Percentiles rank a stretch among this genome's conserved stretches.
Conservation (phyloP, 2,113 vertebrate species). For the Hemicordylus capensis region DNA sequence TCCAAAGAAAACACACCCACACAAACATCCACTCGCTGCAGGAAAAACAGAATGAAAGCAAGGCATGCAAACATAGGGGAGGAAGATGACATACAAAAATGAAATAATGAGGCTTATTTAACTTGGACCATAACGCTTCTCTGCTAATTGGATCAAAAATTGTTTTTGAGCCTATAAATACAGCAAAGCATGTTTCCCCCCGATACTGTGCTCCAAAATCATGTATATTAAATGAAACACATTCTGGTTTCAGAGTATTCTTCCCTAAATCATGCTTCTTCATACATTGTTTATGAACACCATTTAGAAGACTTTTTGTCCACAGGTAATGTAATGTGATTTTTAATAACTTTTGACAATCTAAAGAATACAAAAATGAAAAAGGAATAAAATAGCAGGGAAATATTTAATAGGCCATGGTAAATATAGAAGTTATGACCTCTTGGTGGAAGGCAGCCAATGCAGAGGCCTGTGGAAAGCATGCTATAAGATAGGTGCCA, state of each 20-base stretch:
- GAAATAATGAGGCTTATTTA: not conserved
- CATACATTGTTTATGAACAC: not conserved
- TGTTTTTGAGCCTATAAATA: not conserved
- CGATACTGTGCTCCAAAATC: not conserved
- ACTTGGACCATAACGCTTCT: not conserved
- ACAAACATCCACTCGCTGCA: not conserved
- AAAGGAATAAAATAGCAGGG: not conserved
- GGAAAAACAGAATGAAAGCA: not conserved
- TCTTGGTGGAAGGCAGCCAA: not conserved
- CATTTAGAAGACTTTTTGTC: not conserved
- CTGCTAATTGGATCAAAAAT: not conserved
- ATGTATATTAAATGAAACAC: not conserved
- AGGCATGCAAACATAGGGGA: accelerated
- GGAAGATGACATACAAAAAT: slow-evolving; percentile 3
- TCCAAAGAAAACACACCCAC: slow-evolving; percentile 21
- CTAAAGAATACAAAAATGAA: not conserved
- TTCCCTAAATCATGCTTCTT: not conserved
- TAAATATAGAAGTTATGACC: not conserved
- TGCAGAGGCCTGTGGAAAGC: not conserved
- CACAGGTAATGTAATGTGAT: not conserved
- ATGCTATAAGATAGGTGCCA: not conserved
- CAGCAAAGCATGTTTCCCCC: not conserved
- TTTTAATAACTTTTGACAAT: too few species aligned
- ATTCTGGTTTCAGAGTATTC: not conserved
- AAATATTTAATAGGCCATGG: not conserved